Conservation (phyloP, 2,113 vertebrate genomes). For the Oncorhynchus gorbuscha region DNA sequence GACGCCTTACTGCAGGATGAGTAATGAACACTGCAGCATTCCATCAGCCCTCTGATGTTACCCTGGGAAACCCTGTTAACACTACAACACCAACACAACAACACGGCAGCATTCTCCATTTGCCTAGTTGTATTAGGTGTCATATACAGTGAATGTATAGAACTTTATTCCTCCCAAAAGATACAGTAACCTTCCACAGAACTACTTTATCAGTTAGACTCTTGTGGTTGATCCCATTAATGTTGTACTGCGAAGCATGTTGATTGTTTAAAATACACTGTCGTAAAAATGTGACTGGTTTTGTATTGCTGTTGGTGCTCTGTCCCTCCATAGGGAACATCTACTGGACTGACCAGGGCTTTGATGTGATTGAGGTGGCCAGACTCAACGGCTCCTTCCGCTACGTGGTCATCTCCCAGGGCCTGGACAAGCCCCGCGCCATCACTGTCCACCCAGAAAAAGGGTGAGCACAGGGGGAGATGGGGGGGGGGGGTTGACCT, state of each 20-base stretch:
- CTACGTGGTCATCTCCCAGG: constrained; percentile 94
- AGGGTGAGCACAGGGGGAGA: constrained; percentile 74
- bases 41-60: neutral
- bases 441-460: constrained; percentile 93
- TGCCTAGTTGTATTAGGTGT: too few species aligned
- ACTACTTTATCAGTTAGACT: neutral
- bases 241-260: neutral
- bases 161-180: too few species aligned
- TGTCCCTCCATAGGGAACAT: constrained; percentile 85
- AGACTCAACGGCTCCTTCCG: constrained; percentile 95
- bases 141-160: neutral
- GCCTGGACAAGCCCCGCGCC: constrained; percentile 94
- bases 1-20: neutral
- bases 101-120: too few species aligned
- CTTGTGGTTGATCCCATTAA: neutral
- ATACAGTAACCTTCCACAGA: too few species aligned
- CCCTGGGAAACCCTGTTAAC: neutral
- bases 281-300: too few species aligned
- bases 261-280: too few species aligned
- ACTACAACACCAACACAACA: neutral
- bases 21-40: neutral
- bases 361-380: constrained; percentile 96
- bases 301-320: neutral
- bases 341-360: constrained; percentile 98
- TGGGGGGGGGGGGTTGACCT: neutral